A percentile compares a stretch with the other conserved stretches of the same genome.
These are phyloP conservation scores for Platalea minor DNA, from an alignment of 2,797 vertebrate genomes.

Conservation along the genomic window DNA sequence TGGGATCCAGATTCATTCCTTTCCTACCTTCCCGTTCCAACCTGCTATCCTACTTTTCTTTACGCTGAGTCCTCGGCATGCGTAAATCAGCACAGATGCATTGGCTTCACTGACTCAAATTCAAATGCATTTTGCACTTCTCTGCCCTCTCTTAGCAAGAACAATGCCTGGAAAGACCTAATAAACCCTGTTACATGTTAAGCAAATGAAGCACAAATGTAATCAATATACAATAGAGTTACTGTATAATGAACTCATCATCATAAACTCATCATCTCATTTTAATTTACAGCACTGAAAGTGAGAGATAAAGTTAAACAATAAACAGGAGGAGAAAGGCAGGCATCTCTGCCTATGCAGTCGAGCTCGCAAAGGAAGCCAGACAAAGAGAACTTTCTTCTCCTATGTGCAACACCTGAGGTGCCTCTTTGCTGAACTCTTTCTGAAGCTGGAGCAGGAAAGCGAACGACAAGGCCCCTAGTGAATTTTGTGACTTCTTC, in stretches of 20 bases:
- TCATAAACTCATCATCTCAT: constrained; percentile 36
- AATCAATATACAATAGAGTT: constrained; percentile 48
- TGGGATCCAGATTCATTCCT: not conserved
- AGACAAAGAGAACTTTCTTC: not conserved
- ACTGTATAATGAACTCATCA: constrained; percentile 51
- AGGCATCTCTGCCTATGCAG: not conserved
- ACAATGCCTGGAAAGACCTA: constrained; percentile 41
- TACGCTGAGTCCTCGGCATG: rapidly evolving
- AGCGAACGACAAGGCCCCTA: not conserved
- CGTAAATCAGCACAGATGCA: not conserved
- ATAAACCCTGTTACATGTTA: constrained; percentile 27
- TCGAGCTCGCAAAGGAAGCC: not conserved
- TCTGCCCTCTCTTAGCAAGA: constrained; percentile 8
- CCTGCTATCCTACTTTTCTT: not conserved
- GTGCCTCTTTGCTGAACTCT: not conserved
- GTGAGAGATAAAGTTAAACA: constrained; percentile 57
- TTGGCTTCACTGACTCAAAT: not conserved
- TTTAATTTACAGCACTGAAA: constrained; percentile 58
- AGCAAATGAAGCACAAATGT: constrained; percentile 48
- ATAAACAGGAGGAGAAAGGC: constrained; percentile 8
- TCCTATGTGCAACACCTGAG: not conserved
- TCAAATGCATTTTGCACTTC: not conserved
- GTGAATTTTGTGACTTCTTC: not conserved
- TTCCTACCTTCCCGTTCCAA: not conserved
- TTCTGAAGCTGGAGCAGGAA: not conserved